These are phyloP conservation scores for Archilochus colubris DNA, from an alignment of 2,113 vertebrate species.

Conservation along the genomic window DNA sequence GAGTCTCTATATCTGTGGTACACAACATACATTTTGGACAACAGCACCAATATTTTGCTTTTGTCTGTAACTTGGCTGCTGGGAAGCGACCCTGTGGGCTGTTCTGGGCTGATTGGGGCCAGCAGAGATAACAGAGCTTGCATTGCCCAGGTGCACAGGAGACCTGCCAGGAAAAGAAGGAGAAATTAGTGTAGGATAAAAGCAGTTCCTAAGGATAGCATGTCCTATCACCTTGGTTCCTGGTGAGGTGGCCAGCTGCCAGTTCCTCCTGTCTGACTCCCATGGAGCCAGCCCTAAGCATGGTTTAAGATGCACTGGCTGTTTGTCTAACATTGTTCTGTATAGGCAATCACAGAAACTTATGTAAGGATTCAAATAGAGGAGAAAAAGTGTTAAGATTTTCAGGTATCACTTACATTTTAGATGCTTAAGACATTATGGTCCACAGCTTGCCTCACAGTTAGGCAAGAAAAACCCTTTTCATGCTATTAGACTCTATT, in stretches of 20 bases:
- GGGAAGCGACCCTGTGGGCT: accelerated
- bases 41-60: background rate
- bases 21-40: accelerated
- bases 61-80: background rate
- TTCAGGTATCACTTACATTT: background rate
- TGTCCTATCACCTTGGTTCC: background rate
- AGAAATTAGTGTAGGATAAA: background rate
- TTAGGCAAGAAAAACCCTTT: background rate
- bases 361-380: background rate
- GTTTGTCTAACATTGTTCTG: background rate
- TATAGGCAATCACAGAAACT: background rate
- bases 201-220: background rate
- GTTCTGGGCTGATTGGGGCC: background rate
- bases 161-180: background rate
- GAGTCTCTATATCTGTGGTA: background rate
- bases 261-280: background rate
- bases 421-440: background rate
- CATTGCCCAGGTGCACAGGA: background rate
- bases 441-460: background rate
- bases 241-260: background rate
- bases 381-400: background rate
- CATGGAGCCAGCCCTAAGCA: accelerated
- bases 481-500: accelerated
- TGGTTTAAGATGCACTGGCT: background rate
- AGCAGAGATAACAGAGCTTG: background rate